Evolutionary conservation across 2,888 invertebrate genomes (phyloP).

Genomic region (Apodemia mormo): DNA sequence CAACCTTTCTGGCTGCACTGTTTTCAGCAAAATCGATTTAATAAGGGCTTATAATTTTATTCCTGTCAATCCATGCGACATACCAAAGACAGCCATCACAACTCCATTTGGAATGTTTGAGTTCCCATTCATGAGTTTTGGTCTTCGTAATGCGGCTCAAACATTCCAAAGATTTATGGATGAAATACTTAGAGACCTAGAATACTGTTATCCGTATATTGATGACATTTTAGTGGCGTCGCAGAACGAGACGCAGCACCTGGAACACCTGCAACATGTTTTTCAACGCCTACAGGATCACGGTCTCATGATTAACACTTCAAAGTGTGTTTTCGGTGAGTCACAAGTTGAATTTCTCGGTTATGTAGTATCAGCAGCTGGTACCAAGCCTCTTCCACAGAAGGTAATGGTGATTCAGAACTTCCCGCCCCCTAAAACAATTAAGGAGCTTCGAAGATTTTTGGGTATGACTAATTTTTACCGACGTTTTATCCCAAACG

Average conservation of each 20-base stretch:
- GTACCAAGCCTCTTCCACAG: no score
- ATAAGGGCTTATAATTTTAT: background rate
- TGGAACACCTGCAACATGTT: no score
- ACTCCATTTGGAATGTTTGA: conserved; percentile 10
- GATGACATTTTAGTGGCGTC: conserved; percentile 16
- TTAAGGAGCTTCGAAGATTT: background rate
- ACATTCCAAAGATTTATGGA: conserved; percentile 12
- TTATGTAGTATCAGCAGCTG: no score
- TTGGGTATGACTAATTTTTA: background rate
- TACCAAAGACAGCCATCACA: background rate
- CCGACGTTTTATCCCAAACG: no score
- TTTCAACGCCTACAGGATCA: no score
- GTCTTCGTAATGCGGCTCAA: conserved; percentile 4
- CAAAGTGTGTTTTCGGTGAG: no score
- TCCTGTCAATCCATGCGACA: background rate
- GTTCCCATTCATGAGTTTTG: conserved; percentile 8
- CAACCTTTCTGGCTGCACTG: no score
- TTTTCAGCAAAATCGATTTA: no score
- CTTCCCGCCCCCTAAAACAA: background rate
- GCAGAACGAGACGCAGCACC: no score
- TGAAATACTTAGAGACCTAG: background rate
- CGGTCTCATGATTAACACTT: no score
- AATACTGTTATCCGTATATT: background rate
- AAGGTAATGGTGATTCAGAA: no score
- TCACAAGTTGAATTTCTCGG: no score